phyloP scores from a whole-genome alignment of 1,140 invertebrate species.

The Gonioctena quinquepunctata region DNA sequence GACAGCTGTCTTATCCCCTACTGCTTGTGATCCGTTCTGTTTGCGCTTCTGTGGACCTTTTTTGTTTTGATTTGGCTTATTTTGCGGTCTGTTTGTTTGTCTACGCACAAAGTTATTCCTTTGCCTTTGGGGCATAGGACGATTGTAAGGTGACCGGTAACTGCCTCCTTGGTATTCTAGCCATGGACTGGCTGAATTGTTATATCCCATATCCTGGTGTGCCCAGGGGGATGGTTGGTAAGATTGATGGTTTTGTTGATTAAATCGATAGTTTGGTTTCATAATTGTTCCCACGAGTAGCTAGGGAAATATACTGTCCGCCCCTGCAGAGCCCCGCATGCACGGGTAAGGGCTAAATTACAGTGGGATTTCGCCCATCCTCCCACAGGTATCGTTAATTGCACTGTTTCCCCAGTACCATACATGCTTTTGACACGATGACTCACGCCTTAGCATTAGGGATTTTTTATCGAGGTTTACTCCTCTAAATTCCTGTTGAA shows the following conservation, averaged over 20 bases:
- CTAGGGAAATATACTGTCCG: slow-evolving; percentile 8
- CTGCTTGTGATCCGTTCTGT: not conserved
- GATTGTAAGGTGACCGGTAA: not conserved
- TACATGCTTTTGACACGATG: slow-evolving; percentile 10
- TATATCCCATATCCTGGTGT: not conserved
- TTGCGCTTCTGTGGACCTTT: slow-evolving; percentile 6
- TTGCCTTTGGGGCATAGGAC: not conserved
- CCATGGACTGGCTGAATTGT: not conserved
- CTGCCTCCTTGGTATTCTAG: not conserved
- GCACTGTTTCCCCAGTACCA: slow-evolving; percentile 8
- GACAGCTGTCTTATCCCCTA: not conserved
- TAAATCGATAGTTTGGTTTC: slow-evolving; percentile 4
- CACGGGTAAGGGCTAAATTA: not conserved
- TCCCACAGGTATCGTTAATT: slow-evolving; percentile 3
- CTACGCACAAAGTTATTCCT: not conserved
- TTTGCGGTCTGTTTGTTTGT: not conserved
- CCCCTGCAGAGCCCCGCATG: slow-evolving; percentile 10
- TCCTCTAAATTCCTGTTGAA: slow-evolving; percentile 39
- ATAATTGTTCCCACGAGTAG: slow-evolving; percentile 17
- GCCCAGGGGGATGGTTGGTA: slow-evolving; percentile 1
- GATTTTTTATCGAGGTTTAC: slow-evolving; percentile 32
- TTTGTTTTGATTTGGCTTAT: not conserved
- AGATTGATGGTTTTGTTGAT: not conserved
- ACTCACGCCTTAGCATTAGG: slow-evolving; percentile 11
- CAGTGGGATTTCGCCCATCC: not conserved